Percentiles rank a stretch among this genome's conserved stretches.
Evolutionary conservation across 2,888 invertebrate genomes (phyloP).

Genomic region (Torymus auratus): DNA sequence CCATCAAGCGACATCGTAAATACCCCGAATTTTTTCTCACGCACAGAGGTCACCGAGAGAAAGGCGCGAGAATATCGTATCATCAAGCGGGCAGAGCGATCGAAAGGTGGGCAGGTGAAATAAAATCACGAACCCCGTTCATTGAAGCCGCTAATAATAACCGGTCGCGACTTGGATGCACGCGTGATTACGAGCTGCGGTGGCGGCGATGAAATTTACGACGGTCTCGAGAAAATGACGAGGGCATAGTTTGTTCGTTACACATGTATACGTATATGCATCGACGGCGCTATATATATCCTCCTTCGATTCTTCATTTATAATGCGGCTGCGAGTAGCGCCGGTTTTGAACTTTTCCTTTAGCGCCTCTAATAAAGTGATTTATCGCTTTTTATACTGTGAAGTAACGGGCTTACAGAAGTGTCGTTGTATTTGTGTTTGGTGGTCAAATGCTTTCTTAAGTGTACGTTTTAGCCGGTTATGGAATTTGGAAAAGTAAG

Average conservation of each 20-base stretch:
- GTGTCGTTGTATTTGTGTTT: no score
- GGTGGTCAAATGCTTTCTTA: no score
- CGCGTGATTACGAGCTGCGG: neutral
- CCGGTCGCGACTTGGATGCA: slow-evolving; percentile 3
- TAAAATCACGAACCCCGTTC: no score
- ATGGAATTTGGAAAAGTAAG: no score
- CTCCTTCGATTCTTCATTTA: no score
- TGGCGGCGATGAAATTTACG: slow-evolving; percentile 22
- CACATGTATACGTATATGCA: no score
- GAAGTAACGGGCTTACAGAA: no score
- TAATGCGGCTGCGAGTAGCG: no score
- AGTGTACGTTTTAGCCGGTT: no score
- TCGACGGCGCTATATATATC: no score
- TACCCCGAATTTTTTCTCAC: neutral
- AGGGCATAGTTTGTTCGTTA: slow-evolving; percentile 27
- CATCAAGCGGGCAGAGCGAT: neutral
- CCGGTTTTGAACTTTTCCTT: neutral
- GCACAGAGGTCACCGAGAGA: neutral
- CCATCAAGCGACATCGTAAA: no score
- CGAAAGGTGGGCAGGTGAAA: no score
- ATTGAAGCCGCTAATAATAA: slow-evolving; percentile 23
- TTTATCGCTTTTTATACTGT: neutral
- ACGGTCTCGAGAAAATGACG: slow-evolving; percentile 12
- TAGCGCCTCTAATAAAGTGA: neutral
- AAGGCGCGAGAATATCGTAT: slow-evolving; percentile 5